Evolutionary conservation across 1,140 invertebrate genomes (phyloP).

Genomic region (Nymphalis io): DNA sequence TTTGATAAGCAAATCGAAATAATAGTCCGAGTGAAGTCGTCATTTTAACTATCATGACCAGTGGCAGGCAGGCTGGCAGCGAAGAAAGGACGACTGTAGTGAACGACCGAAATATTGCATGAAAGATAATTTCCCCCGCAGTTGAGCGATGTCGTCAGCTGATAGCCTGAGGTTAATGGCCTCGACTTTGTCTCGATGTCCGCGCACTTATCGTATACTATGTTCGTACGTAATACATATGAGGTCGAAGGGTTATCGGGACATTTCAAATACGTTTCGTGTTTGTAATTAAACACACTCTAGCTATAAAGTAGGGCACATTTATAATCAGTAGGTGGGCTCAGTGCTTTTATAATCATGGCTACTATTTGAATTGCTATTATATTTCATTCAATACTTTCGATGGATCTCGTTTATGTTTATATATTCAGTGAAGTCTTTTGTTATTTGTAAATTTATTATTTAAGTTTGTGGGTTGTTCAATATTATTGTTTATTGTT

Average conservation of each 20-base stretch:
- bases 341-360: not conserved
- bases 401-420: not conserved
- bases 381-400: conserved; percentile 6
- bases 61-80: conserved; percentile 1
- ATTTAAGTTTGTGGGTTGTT: not conserved
- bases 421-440: conserved; percentile 3
- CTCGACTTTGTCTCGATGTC: conserved; percentile 74
- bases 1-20: not conserved
- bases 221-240: conserved; percentile 40
- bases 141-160: conserved; percentile 75
- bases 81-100: conserved; percentile 48
- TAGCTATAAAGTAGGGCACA: conserved; percentile 31
- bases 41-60: conserved; percentile 1
- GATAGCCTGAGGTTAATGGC: conserved; percentile 71
- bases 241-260: conserved; percentile 69
- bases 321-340: conserved; percentile 9
- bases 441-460: not conserved
- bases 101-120: conserved; percentile 72
- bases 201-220: conserved; percentile 64
- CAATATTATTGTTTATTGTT: not conserved
- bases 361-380: conserved; percentile 1
- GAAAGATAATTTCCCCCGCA: conserved; percentile 70
- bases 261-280: conserved; percentile 59
- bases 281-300: conserved; percentile 33
- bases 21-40: not conserved